These are phyloP conservation scores for Lagria hirta DNA, from an alignment of 2,888 invertebrate genomes.

Conservation along the genomic window DNA sequence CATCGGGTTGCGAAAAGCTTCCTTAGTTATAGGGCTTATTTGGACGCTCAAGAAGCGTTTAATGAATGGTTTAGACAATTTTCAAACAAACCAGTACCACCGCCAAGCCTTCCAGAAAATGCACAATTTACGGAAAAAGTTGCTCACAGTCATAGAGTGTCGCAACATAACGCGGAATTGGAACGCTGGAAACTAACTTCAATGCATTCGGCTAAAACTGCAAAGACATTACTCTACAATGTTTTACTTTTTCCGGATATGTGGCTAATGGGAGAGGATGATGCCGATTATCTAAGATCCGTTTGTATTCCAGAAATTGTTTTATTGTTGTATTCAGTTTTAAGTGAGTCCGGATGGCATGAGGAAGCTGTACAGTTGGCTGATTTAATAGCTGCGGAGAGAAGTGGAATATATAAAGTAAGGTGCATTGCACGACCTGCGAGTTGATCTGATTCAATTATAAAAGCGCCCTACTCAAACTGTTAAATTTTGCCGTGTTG, in stretches of 20 bases:
- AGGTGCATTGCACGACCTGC: constrained; percentile 20
- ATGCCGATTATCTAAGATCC: constrained; percentile 66
- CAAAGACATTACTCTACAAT: constrained; percentile 80
- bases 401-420: constrained; percentile 77
- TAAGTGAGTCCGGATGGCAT: constrained; percentile 73
- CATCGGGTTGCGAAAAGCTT: constrained; percentile 72
- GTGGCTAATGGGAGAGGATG: constrained; percentile 77
- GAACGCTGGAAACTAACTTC: constrained; percentile 63
- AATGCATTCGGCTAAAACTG: constrained; percentile 59
- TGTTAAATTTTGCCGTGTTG: too few relatives aligned
- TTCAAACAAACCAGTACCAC: constrained; percentile 74
- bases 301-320: constrained; percentile 83
- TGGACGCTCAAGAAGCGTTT: constrained; percentile 85
- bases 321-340: constrained; percentile 74
- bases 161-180: constrained; percentile 76
- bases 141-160: constrained; percentile 80
- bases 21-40: constrained; percentile 83
- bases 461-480: too few relatives aligned
- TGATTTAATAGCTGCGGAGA: constrained; percentile 78
- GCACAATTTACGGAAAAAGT: constrained; percentile 85
- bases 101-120: constrained; percentile 60
- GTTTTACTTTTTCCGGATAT: constrained; percentile 87
- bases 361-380: constrained; percentile 78
- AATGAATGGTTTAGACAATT: constrained; percentile 86
- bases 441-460: too few relatives aligned